These are phyloP conservation scores for Lordiphosa mommai DNA, from an alignment of 1,140 invertebrate genomes.

Conservation along the genomic window DNA sequence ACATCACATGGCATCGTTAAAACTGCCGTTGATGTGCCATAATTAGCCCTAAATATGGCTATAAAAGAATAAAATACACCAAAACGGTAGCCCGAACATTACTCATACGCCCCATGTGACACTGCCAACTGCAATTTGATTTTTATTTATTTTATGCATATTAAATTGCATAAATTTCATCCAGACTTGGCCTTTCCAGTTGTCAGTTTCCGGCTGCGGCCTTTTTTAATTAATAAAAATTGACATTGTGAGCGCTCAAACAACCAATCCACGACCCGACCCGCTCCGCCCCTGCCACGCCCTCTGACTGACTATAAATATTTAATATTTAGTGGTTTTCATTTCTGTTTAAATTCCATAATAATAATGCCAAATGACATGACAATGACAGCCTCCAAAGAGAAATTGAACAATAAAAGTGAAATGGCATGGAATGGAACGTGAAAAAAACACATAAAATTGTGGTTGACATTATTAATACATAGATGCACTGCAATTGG, in stretches of 20 bases:
- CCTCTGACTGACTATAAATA: constrained; percentile 31
- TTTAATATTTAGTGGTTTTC: constrained; percentile 44
- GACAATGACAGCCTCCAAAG: constrained; percentile 32
- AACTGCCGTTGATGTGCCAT: constrained; percentile 36
- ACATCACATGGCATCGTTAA: constrained; percentile 7
- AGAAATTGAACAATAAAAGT: constrained; percentile 24
- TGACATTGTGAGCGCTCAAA: constrained; percentile 24
- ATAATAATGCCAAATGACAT: constrained; percentile 45
- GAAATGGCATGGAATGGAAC: constrained; percentile 48
- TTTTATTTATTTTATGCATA: constrained; percentile 48
- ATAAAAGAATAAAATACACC: constrained; percentile 16
- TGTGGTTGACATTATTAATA: constrained; percentile 51
- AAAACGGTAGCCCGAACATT: constrained; percentile 8
- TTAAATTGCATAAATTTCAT: constrained; percentile 20
- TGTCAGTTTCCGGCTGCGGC: constrained; percentile 43
- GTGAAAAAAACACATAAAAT: constrained; percentile 38
- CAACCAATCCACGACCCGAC: no score
- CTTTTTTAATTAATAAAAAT: constrained; percentile 51
- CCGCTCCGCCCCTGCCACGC: background rate
- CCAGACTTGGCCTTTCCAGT: constrained; percentile 25
- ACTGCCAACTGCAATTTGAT: constrained; percentile 29
- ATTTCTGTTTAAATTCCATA: constrained; percentile 30
- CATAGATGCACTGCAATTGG: constrained; percentile 29
- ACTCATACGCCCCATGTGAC: constrained; percentile 19
- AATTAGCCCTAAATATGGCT: constrained; percentile 32